Percentiles rank a stretch among this genome's conserved stretches.
Conservation (phyloP, 2,113 vertebrate species). For the Upupa epops region DNA sequence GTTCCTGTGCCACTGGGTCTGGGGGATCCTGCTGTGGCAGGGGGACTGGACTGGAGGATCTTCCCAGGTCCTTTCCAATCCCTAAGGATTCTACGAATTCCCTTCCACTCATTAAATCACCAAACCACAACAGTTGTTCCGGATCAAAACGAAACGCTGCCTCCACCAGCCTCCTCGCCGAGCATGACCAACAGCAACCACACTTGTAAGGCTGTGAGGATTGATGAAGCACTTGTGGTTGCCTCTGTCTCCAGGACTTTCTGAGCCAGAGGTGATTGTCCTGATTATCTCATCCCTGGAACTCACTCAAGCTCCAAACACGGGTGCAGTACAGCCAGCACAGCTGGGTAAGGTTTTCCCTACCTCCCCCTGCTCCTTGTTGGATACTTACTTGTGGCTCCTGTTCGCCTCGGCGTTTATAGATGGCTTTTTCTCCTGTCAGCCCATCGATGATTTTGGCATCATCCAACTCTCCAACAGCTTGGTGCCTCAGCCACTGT, state of each 20-base stretch:
- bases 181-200: neutral
- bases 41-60: no score
- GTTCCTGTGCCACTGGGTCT: no score
- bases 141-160: neutral
- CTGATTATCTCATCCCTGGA: neutral
- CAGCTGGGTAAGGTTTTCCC: neutral
- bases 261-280: neutral
- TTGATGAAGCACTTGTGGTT: neutral
- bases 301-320: neutral
- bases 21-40: no score
- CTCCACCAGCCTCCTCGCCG: neutral
- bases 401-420: conserved; percentile 91
- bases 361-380: neutral
- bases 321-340: neutral
- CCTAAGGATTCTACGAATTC: neutral
- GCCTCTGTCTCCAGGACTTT: neutral
- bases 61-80: no score
- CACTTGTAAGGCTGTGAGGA: neutral
- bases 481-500: conserved; percentile 94
- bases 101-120: neutral
- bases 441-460: conserved; percentile 96
- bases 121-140: neutral
- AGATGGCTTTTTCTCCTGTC: conserved; percentile 93
- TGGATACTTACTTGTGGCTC: conserved; percentile 87
- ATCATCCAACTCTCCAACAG: conserved; percentile 92